Evolutionary conservation across 2,113 vertebrate genomes (phyloP).

Genomic region (Collichthys lucidus): DNA sequence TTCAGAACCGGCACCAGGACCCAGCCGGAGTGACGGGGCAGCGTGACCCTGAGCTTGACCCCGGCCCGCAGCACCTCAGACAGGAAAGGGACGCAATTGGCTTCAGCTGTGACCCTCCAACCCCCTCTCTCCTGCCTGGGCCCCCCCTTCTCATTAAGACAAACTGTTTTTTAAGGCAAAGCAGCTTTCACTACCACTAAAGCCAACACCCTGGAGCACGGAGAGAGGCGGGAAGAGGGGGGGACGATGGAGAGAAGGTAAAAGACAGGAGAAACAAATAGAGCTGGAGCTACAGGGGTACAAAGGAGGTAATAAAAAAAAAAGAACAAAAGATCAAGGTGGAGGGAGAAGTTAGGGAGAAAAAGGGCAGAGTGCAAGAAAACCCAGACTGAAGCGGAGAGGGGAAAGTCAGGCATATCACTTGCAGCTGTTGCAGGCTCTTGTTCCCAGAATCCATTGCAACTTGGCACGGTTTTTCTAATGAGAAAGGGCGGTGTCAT

Average conservation of each 20-base stretch:
- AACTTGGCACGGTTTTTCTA: conserved; percentile 71
- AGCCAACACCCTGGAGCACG: conserved; percentile 78
- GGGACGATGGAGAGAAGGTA: conserved; percentile 49
- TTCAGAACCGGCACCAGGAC: conserved; percentile 77
- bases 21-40: conserved; percentile 70
- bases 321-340: conserved; percentile 77
- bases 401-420: conserved; percentile 73
- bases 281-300: conserved; percentile 55
- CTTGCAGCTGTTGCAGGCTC: conserved; percentile 80
- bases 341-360: conserved; percentile 64
- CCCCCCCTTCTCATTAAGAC: conserved; percentile 82
- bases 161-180: conserved; percentile 85
- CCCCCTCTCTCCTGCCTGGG: conserved; percentile 44
- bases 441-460: conserved; percentile 79
- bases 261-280: conserved; percentile 67
- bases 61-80: conserved; percentile 78
- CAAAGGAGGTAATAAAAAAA: conserved; percentile 55
- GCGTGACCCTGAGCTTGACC: conserved; percentile 82
- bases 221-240: conserved; percentile 31
- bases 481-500: conserved; percentile 77
- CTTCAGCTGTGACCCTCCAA: conserved; percentile 83
- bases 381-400: conserved; percentile 65
- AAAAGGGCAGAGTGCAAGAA: conserved; percentile 71
- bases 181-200: conserved; percentile 84
- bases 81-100: conserved; percentile 85